phyloP scores from a whole-genome alignment of 2,888 invertebrate species.

The Siphlonurus alternatus region DNA sequence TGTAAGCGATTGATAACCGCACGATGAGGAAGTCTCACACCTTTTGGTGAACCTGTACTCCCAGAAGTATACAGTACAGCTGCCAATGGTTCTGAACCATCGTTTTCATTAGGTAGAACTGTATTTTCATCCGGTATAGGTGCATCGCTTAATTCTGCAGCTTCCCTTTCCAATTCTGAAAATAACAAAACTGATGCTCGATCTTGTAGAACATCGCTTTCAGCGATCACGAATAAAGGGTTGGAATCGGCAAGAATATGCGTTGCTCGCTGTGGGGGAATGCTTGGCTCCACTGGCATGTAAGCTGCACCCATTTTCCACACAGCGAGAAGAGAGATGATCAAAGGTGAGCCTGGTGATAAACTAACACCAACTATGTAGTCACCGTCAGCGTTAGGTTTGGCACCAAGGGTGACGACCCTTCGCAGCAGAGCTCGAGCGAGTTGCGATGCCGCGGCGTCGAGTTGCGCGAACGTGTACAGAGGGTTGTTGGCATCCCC shows the following conservation, averaged over 20 bases:
- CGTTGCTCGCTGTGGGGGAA: constrained; percentile 51
- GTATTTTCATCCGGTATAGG: constrained; percentile 27
- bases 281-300: constrained; percentile 58
- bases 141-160: constrained; percentile 27
- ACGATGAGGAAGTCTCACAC: constrained; percentile 61
- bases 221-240: constrained; percentile 50
- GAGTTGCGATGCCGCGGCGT: constrained; percentile 37
- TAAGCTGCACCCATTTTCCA: constrained; percentile 76
- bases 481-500: constrained; percentile 21
- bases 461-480: constrained; percentile 35
- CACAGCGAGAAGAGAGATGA: constrained; percentile 49
- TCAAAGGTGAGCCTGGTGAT: constrained; percentile 51
- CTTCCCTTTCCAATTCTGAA: constrained; percentile 19
- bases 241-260: constrained; percentile 60
- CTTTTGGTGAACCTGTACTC: constrained; percentile 80
- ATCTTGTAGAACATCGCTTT: constrained; percentile 33
- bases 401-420: constrained; percentile 19
- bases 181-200: not conserved
- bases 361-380: constrained; percentile 62
- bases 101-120: not conserved
- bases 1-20: constrained; percentile 64
- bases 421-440: constrained; percentile 34
- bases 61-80: constrained; percentile 75
- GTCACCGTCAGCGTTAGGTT: constrained; percentile 46
- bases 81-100: constrained; percentile 32